Base-by-base conservation (phyloP, 2,888 invertebrate genomes). In the Habrosyne pyritoides region DNA sequence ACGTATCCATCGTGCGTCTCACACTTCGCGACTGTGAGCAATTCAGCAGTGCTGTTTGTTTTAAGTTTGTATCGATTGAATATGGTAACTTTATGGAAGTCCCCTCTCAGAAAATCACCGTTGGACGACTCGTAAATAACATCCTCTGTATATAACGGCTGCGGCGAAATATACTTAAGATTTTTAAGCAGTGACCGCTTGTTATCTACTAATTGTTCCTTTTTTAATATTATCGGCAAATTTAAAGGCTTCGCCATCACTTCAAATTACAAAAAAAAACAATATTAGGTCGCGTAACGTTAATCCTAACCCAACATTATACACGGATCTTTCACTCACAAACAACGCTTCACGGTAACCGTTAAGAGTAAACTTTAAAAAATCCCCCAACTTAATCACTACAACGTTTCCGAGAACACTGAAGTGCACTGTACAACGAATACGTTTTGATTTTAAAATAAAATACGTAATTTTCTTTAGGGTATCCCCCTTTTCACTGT, bases 101-200 rank as follows among this genome's bases (percentile, higher is more conserved):
- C 70, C 67, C 72, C 79, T 54, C 78, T 73, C 2, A 86, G 61
- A 61, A 84, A 84, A 55, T 84, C 84, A 53, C 80, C 75, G 0
- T 66, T 58, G 0, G 61, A 60, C 0, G 84, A 76, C 12, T 78
- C 70, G 54, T 78, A 85, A 24, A 87, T 69, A 0, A 82, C 42
- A 47, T 85, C 82, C 30, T 84, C 83, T 33, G 73, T 75, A 48
- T 51, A 75, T 0, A 69, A 22, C 0, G 52, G n/a, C 5, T 62
- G 26, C 3, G 64, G 26, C 24, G 56, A 61, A 7, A 64, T 36
- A 0, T 55, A 7, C 12, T 61, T 62, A 6, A 58, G 42, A 46
- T 56, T 63, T 36, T 47, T 64, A 2, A 66, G 36, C 12, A 53
- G 18, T n/a, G 49, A 10, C n/a, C 12, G n/a, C 7, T 33, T 33